Percentiles rank a stretch among this genome's conserved stretches.
Evolutionary conservation across 2,113 vertebrate genomes (phyloP).

Genomic region (Synodontis membranacea): DNA sequence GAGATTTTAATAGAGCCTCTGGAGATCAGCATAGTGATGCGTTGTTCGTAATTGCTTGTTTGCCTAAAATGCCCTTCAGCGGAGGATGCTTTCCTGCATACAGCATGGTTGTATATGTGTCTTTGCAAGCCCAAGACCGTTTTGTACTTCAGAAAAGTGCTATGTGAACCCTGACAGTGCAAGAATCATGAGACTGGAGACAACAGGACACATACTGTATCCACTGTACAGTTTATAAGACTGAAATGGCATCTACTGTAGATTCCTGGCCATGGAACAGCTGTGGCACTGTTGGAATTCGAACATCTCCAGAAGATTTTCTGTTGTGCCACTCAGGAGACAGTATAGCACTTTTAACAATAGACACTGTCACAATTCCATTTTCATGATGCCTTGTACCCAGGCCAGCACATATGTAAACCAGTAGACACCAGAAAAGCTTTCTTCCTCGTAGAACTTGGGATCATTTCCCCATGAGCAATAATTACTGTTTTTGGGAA

Average conservation of each 20-base stretch:
- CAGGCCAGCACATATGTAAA: not conserved
- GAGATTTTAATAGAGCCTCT: conserved; percentile 36
- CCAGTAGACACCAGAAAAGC: not conserved
- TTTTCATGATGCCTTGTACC: not conserved
- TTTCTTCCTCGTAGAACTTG: not conserved
- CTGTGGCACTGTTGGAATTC: not conserved
- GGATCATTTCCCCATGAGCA: not conserved
- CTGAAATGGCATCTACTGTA: not conserved
- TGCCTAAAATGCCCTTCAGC: conserved; percentile 19
- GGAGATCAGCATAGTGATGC: conserved; percentile 26
- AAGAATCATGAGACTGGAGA: not conserved
- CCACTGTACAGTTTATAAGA: not conserved
- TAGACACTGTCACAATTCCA: not conserved
- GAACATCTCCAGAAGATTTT: not conserved
- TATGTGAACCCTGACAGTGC: not conserved
- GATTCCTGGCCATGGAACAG: not conserved
- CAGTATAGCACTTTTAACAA: not conserved
- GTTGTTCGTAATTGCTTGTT: conserved; percentile 33
- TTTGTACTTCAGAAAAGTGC: not conserved
- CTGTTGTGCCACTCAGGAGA: not conserved
- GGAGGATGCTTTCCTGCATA: not conserved
- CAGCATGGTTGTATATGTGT: not conserved
- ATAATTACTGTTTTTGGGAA: not conserved
- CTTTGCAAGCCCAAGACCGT: not conserved
- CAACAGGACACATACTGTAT: not conserved